These are phyloP conservation scores for Alcedo atthis DNA, from an alignment of 2,797 vertebrate genomes.

Conservation along the genomic window DNA sequence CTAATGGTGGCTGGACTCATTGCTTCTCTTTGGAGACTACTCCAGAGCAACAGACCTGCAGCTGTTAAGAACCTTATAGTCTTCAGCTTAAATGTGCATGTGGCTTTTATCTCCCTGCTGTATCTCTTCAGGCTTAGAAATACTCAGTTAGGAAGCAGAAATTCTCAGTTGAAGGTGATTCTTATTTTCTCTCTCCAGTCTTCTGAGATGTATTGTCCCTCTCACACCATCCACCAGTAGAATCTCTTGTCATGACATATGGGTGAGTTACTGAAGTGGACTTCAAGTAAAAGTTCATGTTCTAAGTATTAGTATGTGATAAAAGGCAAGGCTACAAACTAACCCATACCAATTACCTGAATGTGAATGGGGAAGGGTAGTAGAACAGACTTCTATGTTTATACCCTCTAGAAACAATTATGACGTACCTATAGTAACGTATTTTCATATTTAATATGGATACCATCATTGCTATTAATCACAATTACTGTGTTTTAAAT, in stretches of 20 bases:
- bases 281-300: neutral
- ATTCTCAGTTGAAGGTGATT: neutral
- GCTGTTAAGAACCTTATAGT: neutral
- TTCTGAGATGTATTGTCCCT: neutral
- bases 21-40: neutral
- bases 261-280: neutral
- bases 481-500: neutral
- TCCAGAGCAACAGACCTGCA: neutral
- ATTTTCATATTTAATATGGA: neutral
- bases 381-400: neutral
- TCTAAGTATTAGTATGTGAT: neutral
- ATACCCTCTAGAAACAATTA: neutral
- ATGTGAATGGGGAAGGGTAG: rapidly evolving
- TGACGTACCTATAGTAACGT: neutral
- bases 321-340: neutral
- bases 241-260: neutral
- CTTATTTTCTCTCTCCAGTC: neutral
- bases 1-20: rapidly evolving
- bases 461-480: neutral
- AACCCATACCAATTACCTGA: neutral
- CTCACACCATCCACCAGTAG: neutral
- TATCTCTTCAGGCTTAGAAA: neutral
- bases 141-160: neutral
- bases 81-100: neutral
- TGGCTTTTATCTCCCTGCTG: neutral